A percentile compares a stretch with the other conserved stretches of the same genome.
Evolutionary conservation across 2,888 invertebrate genomes (phyloP).

Genomic region (Lymantria monacha): DNA sequence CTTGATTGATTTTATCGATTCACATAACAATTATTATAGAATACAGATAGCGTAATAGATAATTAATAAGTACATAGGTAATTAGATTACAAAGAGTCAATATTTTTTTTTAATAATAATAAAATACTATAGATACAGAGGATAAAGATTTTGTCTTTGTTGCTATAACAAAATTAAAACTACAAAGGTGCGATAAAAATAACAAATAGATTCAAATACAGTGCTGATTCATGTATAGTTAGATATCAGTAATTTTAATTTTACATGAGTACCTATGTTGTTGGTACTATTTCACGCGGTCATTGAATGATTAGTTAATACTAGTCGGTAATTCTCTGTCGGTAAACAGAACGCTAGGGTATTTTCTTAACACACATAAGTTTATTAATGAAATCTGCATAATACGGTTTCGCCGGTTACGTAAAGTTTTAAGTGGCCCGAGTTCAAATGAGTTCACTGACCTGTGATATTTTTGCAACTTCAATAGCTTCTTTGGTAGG

Average conservation of each 20-base stretch:
- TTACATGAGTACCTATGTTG: slow-evolving; percentile 6
- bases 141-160: background rate
- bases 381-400: background rate
- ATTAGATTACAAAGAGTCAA: too few relatives aligned
- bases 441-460: slow-evolving; percentile 71
- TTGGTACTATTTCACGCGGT: slow-evolving; percentile 13
- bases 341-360: too few relatives aligned
- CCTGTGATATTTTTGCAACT: slow-evolving; percentile 82
- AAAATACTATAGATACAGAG: background rate
- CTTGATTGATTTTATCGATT: background rate
- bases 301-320: slow-evolving; percentile 19
- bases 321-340: background rate
- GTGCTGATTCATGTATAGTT: background rate
- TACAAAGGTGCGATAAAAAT: background rate
- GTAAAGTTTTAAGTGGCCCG: slow-evolving; percentile 47
- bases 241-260: slow-evolving; percentile 5
- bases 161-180: background rate
- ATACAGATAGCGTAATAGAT: too few relatives aligned
- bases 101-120: background rate
- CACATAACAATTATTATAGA: background rate
- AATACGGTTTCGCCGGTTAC: slow-evolving; percentile 47
- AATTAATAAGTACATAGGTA: too few relatives aligned
- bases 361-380: too few relatives aligned
- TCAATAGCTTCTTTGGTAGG: slow-evolving; percentile 71
- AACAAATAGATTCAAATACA: background rate